These are phyloP conservation scores for Acestrorhynchus altus DNA, from an alignment of 2,797 vertebrate species.

Conservation along the genomic window DNA sequence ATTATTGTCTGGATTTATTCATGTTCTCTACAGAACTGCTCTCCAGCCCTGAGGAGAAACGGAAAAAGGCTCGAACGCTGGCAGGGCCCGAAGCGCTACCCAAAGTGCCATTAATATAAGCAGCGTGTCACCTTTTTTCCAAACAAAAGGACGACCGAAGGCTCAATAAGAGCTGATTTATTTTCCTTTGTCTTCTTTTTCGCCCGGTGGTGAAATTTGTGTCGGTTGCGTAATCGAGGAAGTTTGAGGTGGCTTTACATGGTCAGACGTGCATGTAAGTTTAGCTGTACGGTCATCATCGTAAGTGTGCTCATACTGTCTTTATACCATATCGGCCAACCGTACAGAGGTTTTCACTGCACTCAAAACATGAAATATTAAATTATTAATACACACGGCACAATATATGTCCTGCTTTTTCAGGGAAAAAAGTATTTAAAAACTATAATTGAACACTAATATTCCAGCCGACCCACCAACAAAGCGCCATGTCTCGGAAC, in stretches of 20 bases:
- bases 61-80: slow-evolving; percentile 49
- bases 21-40: not conserved
- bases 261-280: not conserved
- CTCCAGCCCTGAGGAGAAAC: slow-evolving; percentile 40
- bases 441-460: too few relatives aligned
- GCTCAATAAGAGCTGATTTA: not conserved
- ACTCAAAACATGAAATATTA: too few relatives aligned
- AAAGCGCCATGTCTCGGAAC: too few relatives aligned
- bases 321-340: too few relatives aligned
- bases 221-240: slow-evolving; percentile 15
- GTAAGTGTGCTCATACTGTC: too few relatives aligned
- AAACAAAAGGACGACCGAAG: slow-evolving; percentile 40
- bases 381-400: too few relatives aligned
- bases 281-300: not conserved
- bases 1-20: slow-evolving; percentile 48
- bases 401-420: too few relatives aligned
- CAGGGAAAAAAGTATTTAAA: too few relatives aligned
- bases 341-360: too few relatives aligned
- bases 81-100: slow-evolving; percentile 13
- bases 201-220: not conserved
- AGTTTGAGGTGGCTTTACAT: not conserved
- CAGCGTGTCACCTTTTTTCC: slow-evolving; percentile 49
- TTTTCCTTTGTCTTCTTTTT: not conserved
- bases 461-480: too few relatives aligned
- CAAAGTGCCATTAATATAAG: slow-evolving; percentile 59